Conservation (phyloP, 1,140 invertebrate species). For the Papilio helenus region DNA sequence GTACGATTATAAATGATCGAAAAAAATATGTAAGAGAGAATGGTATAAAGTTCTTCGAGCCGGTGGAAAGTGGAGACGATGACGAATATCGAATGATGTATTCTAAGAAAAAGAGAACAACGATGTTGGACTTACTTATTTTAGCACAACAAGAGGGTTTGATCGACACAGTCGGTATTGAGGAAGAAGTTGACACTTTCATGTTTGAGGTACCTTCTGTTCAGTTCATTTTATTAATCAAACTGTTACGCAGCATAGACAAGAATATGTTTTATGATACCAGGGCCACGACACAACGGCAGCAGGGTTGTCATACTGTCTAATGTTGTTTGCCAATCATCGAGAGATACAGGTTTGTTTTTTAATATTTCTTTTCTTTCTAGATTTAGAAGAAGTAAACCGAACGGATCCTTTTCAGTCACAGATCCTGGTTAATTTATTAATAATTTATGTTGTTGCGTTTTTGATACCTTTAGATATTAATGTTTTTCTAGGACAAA, state of each 20-base stretch:
- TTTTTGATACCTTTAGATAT: neutral
- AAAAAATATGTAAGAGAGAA: slow-evolving; percentile 38
- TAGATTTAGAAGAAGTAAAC: too few species aligned
- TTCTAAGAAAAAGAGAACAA: slow-evolving; percentile 83
- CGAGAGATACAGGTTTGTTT: slow-evolving; percentile 24
- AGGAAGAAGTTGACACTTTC: slow-evolving; percentile 35
- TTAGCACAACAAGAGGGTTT: slow-evolving; percentile 27
- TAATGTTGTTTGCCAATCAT: slow-evolving; percentile 38
- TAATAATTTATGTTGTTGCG: neutral
- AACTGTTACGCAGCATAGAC: neutral
- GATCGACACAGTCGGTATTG: neutral
- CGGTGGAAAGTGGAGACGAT: slow-evolving; percentile 33
- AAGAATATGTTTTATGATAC: neutral
- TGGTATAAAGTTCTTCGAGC: slow-evolving; percentile 30
- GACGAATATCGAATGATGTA: slow-evolving; percentile 37
- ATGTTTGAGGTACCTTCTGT: slow-evolving; percentile 32
- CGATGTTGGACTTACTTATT: slow-evolving; percentile 84
- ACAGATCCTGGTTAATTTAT: neutral
- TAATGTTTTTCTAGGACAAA: slow-evolving; percentile 1
- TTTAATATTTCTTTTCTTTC: too few species aligned
- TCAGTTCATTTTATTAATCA: neutral
- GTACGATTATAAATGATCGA: slow-evolving; percentile 43
- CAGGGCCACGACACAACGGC: slow-evolving; percentile 31
- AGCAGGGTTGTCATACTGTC: slow-evolving; percentile 16
- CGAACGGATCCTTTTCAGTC: neutral